Evolutionary conservation across 2,888 invertebrate species (phyloP).

Genomic region (Mythimna loreyi): DNA sequence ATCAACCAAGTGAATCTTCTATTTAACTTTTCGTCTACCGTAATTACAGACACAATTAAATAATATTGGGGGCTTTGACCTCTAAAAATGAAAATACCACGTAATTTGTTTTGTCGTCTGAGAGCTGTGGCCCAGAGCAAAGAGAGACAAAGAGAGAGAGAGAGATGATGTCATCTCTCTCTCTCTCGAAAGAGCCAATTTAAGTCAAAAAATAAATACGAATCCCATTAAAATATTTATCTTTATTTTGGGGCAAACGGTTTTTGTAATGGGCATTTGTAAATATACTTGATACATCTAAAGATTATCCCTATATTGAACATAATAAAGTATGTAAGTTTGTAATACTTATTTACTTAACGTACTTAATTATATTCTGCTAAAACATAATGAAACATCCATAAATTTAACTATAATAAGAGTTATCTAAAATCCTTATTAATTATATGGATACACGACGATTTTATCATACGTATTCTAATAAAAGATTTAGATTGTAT

Average conservation of each 20-base stretch:
- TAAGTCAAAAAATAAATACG: background rate
- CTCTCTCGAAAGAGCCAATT: no score
- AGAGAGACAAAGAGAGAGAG: no score
- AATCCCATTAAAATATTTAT: background rate
- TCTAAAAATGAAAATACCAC: background rate
- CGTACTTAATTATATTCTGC: no score
- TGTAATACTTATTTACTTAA: no score
- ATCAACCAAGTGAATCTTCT: background rate
- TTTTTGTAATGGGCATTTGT: background rate
- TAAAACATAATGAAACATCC: background rate
- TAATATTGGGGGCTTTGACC: background rate
- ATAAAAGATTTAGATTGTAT: constrained; percentile 37
- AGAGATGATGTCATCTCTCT: no score
- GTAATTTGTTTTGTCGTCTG: no score
- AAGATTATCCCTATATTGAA: no score
- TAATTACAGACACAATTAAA: no score
- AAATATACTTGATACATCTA: no score
- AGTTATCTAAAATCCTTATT: constrained; percentile 28
- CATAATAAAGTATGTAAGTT: no score
- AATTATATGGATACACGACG: constrained; percentile 15
- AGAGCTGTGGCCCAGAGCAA: no score
- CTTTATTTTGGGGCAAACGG: background rate
- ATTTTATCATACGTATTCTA: constrained; percentile 20
- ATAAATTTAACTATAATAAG: background rate
- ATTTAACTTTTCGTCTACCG: no score